A percentile compares a stretch with the other conserved stretches of the same genome.
These are phyloP conservation scores for Heliocidaris tuberculata DNA, from an alignment of 35 echinoderm and acorn worm species.

Conservation along the genomic window DNA sequence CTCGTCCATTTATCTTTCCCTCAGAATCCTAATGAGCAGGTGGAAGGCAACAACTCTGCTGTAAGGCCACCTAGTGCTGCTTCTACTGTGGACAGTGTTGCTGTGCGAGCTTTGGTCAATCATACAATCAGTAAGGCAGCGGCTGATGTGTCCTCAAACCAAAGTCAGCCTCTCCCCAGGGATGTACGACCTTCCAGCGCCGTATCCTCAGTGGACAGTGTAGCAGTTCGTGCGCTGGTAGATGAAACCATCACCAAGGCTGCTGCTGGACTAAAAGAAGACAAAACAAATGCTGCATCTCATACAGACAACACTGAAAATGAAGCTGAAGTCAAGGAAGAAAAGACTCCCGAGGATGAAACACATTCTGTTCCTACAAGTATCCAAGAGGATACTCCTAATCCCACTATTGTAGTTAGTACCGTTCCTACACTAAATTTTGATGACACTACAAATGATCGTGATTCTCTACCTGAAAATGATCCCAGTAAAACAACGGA, in stretches of 20 bases:
- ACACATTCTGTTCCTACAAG: not conserved
- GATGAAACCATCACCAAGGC: not conserved
- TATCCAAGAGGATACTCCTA: not conserved
- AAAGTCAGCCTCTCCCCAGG: not conserved
- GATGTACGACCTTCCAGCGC: not conserved
- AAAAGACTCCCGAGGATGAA: not conserved
- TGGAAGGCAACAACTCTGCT: not conserved
- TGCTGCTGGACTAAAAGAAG: not conserved
- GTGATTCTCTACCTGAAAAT: not conserved
- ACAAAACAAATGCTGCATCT: not conserved
- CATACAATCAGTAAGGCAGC: not conserved
- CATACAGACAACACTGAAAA: not conserved
- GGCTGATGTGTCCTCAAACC: not conserved
- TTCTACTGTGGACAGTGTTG: not conserved
- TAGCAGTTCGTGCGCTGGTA: not conserved
- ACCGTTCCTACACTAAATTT: not conserved
- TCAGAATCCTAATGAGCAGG: not conserved
- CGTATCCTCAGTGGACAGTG: slow-evolving; percentile 14
- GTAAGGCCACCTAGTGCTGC: not conserved
- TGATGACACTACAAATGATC: not conserved
- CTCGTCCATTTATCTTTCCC: not conserved
- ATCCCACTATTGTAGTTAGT: not conserved
- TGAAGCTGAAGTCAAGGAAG: not conserved
- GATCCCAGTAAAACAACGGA: not conserved
- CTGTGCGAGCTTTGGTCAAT: not conserved